Evolutionary conservation across 2,888 invertebrate species (phyloP), one percentile per base, ranked within the genome.

Genomic region (Gymnocheta viridis): DNA sequence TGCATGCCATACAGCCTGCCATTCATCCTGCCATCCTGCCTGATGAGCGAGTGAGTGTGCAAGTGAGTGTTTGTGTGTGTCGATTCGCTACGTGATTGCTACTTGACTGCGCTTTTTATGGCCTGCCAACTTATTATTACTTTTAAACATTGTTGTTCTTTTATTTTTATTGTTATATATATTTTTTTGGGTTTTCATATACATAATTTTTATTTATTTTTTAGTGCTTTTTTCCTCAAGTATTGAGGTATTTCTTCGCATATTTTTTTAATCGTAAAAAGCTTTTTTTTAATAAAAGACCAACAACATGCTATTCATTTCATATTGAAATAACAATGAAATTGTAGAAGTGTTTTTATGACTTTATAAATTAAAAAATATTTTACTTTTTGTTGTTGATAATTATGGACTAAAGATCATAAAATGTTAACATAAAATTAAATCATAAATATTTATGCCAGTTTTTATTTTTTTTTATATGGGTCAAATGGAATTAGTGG

Each of bases 31-130:
- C 51, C 62, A 29, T 51, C 10, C 60, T 66, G 60, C 27, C 70
- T 70, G 47, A 66, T 67, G 67, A 58, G 7, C 27, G 32, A 67
- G 24, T 73, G 44, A 17, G 27, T 4, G 12, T 6, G 14, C 9
- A 19, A 51, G 56, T 54, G 69, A 10, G 58, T 60, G 66, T 62
- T 32, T 44, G 62, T 70, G 60, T 73, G 73, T 60, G 47, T 70
- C 58, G 49, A 62, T 83, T 54, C 72, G 47, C 66, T 69, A 67
- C 74, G 69, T 80, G 74, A 80, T 79, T 84, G 84, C 79, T 79
- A 82, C 82, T 84, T 84, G 85, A 82, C 80, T 86, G 85, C 84
- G 82, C 77, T 85, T 83, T 85, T 83, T 83, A 80, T 81, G 69
- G 80, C 77, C 77, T 82, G 77, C 77, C 82, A 82, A 76, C 67